These are phyloP conservation scores for Allolobophora icterica DNA, from an alignment of 2,888 invertebrate species.

Conservation along the genomic window DNA sequence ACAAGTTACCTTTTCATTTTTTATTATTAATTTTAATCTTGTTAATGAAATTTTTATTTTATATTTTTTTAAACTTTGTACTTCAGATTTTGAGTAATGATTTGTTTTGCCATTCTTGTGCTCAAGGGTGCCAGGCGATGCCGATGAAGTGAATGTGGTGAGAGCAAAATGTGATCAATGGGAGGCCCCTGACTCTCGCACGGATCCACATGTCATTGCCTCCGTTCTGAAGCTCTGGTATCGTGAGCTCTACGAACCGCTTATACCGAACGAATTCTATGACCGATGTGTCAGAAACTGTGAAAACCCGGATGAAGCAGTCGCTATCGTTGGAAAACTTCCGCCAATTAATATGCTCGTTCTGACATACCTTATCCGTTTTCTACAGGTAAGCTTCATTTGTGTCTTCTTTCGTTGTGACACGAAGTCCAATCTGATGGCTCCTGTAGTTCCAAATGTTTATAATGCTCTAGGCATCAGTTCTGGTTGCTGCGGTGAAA, in stretches of 20 bases:
- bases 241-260: slow-evolving; percentile 87
- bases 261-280: slow-evolving; percentile 90
- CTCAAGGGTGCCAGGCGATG: slow-evolving; percentile 88
- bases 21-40: not conserved
- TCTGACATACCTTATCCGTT: slow-evolving; percentile 74
- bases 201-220: slow-evolving; percentile 90
- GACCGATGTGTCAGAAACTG: slow-evolving; percentile 76
- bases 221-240: slow-evolving; percentile 93
- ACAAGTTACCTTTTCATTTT: not conserved
- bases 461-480: not conserved
- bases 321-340: slow-evolving; percentile 82
- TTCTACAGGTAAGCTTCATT: slow-evolving; percentile 71
- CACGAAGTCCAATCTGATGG: not conserved
- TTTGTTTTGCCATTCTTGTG: not conserved
- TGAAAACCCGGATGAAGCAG: slow-evolving; percentile 76
- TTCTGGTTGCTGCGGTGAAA: no score
- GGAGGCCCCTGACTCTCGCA: slow-evolving; percentile 73
- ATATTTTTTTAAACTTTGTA: not conserved
- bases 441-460: not conserved
- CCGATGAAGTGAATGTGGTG: slow-evolving; percentile 87
- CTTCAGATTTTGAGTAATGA: not conserved
- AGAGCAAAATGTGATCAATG: slow-evolving; percentile 89
- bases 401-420: not conserved
- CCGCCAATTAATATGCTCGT: slow-evolving; percentile 89
- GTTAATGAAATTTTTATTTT: no score